Evolutionary conservation across 2,888 invertebrate genomes (phyloP).

Genomic region (Auanema sp.): DNA sequence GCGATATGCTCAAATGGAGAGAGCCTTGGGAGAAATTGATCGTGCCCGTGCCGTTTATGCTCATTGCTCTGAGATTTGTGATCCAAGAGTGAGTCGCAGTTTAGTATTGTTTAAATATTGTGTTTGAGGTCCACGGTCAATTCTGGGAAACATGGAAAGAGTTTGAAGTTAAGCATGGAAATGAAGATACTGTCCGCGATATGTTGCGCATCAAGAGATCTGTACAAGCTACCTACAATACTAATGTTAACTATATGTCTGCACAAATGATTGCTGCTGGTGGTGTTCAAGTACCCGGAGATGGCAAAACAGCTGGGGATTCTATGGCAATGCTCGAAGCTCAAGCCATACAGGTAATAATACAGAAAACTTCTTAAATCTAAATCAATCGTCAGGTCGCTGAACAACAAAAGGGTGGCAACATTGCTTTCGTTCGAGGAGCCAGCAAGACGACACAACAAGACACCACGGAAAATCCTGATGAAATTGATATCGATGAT

Average conservation of each 20-base stretch:
- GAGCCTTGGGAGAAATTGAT: conserved; percentile 95
- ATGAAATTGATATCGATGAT: conserved; percentile 66
- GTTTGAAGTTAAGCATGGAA: conserved; percentile 97
- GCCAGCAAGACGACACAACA: conserved; percentile 59
- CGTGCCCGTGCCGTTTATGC: conserved; percentile 93
- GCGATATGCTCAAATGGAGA: conserved; percentile 95
- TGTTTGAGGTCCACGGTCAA: conserved; percentile 75
- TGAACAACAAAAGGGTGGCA: conserved; percentile 29
- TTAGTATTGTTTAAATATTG: neutral
- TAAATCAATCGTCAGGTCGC: conserved; percentile 16
- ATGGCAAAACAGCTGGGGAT: conserved; percentile 14
- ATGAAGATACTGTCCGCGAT: conserved; percentile 92
- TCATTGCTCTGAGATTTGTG: conserved; percentile 97
- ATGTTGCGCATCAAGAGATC: conserved; percentile 80
- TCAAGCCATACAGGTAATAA: conserved; percentile 7
- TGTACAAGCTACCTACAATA: conserved; percentile 81
- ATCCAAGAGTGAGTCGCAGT: conserved; percentile 79
- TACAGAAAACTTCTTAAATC: neutral
- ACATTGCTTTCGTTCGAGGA: conserved; percentile 74
- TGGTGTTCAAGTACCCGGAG: conserved; percentile 17
- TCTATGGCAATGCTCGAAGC: conserved; percentile 16
- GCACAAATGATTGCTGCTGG: conserved; percentile 87
- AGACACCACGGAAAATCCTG: conserved; percentile 65
- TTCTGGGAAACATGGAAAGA: conserved; percentile 99
- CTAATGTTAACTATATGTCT: conserved; percentile 98